Base-by-base conservation (phyloP, 2,797 vertebrate species). In the Coccyzus lansbergi region DNA sequence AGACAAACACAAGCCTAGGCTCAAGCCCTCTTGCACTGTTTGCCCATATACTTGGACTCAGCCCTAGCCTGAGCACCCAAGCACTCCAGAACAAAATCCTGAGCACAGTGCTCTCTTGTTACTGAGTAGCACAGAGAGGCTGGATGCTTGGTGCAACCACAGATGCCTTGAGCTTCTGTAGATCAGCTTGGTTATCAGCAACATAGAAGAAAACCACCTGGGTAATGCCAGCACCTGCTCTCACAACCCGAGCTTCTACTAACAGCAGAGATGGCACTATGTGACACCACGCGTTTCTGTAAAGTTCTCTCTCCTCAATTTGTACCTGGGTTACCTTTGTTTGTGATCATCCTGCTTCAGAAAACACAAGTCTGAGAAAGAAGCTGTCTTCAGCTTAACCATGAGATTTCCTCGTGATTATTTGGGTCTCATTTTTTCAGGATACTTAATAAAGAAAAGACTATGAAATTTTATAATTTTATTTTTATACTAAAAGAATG, bases 11-110 rank as follows among this genome's bases (percentile, higher is more conserved):
- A 10, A 42, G 62, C 14, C 34, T 12, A 52, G 40, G n/a, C n/a
- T 82, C 70, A 42, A 83, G 20, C 25, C 36, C 7, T 83, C 51
- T 69, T 22, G 38, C 60, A 3, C 31, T 28, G 15, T 7, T 34
- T 74, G 42, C 33, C 22, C 22, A 4, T 1, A 5, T 1, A 22
- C 46, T 15, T 1, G 4, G 44, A 2, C 10, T 12, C 34, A 31
- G 53, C 15, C 17, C 9, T 22, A 46, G 81, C 31, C 18, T 1
- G 3, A 49, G 69, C 8, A 9, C 15, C 26, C 15, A 14, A 42
- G 44, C 17, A 9, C 42, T 5, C 8, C 1, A 26, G 31, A 40
- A 8, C 28, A n/a, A 19, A 29, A 51, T 34, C 22, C 62, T 0
- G 4, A 65, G 42, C 72, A 33, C 21, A 51, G 65, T 20, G n/a